Evolutionary conservation across 2,888 invertebrate genomes (phyloP).

Genomic region (Tillus elongatus): DNA sequence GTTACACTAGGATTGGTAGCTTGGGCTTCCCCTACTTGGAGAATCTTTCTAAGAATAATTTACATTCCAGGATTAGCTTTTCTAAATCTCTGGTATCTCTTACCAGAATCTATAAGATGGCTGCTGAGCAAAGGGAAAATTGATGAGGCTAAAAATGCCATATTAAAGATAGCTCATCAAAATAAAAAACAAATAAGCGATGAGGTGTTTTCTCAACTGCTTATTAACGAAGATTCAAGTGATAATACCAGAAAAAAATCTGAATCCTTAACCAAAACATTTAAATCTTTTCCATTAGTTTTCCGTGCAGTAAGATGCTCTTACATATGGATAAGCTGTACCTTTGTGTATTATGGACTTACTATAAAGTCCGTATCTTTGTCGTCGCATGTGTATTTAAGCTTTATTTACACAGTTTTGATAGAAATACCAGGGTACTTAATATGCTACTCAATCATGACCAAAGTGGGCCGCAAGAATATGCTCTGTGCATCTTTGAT

Average conservation of each 20-base stretch:
- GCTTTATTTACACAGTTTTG: constrained; percentile 56
- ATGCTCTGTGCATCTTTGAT: constrained; percentile 54
- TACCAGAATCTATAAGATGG: constrained; percentile 68
- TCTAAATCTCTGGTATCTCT: constrained; percentile 53
- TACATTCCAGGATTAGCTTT: constrained; percentile 60
- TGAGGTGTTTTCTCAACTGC: too few relatives aligned
- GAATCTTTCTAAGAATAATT: constrained; percentile 48
- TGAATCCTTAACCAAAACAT: constrained; percentile 38
- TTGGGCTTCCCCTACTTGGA: constrained; percentile 56
- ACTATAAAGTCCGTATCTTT: constrained; percentile 66
- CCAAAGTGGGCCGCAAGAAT: constrained; percentile 53
- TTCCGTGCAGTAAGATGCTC: constrained; percentile 52
- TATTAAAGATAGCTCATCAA: constrained; percentile 51
- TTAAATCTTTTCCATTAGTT: constrained; percentile 46
- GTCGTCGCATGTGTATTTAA: constrained; percentile 63
- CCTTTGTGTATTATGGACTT: constrained; percentile 69
- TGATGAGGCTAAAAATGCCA: constrained; percentile 47
- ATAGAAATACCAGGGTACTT: constrained; percentile 66
- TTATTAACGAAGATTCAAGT: too few relatives aligned
- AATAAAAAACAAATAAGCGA: too few relatives aligned
- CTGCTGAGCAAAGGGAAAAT: constrained; percentile 51
- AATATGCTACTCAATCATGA: constrained; percentile 52
- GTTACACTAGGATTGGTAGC: constrained; percentile 54
- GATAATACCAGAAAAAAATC: too few relatives aligned
- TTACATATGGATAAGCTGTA: constrained; percentile 66